Base-by-base conservation (phyloP, 2,113 vertebrate genomes). In the Sebastes fasciatus region DNA sequence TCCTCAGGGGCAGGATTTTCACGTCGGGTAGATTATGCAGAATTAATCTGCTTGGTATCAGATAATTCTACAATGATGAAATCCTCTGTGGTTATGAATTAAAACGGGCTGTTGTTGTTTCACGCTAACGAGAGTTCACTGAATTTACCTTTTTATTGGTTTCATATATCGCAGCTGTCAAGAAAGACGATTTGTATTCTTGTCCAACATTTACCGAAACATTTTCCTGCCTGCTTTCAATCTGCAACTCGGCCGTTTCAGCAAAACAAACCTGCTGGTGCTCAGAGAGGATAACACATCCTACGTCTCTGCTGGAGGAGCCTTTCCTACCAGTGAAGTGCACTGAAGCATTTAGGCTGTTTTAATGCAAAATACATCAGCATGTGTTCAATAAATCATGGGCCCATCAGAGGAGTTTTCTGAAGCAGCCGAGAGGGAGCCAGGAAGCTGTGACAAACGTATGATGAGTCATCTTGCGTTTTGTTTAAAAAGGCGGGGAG, bases 21-120 rank as follows among this genome's bases (percentile, higher is more conserved):
- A 87, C 85, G 86, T 86, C 86, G 76, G 83, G 55, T 88, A 90
- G 93, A 94, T 94, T 91, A 92, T 88, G 77, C 77, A 77, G 84
- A 83, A 91, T 93, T 95, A 94, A 95, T 89, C 92, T 80, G 86
- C 80, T 87, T 91, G 84, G 71, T 91, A 90, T 92, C 90, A 86
- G 92, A 93, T 93, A 86, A 93, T 92, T 90, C 88, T 83, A 83
- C 83, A 85, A 84, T 84, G 85, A 91, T 85, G 78, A 89, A 90
- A 91, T 92, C 90, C 86, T 85, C 77, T 69, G 83, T 88, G 87
- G 86, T 81, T 90, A 74, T 90, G 85, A 91, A 90, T 89, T 83
- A 83, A 87, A 75, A 76, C 49, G n/a, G 78, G 77, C 65, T 66
- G 88, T 51, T 54, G 65, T 75, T 89, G 66, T 86, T 85, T 82